Percentiles rank a stretch among this genome's conserved stretches.
Evolutionary conservation across 2,888 invertebrate species (phyloP).

Genomic region (Pomacea canaliculata): DNA sequence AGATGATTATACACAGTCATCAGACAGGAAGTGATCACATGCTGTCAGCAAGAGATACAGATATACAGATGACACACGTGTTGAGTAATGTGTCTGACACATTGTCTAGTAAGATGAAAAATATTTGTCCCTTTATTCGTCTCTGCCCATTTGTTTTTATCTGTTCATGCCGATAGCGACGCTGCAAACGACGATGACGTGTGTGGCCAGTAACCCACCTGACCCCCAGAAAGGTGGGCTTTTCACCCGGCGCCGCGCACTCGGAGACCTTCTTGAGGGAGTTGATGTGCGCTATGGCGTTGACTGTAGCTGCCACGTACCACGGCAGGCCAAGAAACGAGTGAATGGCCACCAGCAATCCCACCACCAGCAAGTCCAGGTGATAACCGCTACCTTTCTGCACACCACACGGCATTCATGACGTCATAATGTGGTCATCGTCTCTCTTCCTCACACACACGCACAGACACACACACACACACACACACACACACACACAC

Average conservation of each 20-base stretch:
- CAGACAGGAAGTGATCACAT: too few species aligned
- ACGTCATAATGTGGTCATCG: background rate
- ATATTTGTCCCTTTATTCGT: too few species aligned
- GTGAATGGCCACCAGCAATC: constrained; percentile 89
- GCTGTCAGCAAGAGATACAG: too few species aligned
- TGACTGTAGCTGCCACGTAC: constrained; percentile 91
- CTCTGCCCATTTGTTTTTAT: too few species aligned
- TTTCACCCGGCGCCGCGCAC: constrained; percentile 96
- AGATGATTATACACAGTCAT: too few species aligned
- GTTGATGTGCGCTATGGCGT: constrained; percentile 97
- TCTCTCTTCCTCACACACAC: background rate
- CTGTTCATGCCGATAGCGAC: too few species aligned
- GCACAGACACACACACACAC: background rate
- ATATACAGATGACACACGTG: too few species aligned
- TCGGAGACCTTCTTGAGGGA: constrained; percentile 95
- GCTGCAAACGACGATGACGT: background rate
- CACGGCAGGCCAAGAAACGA: constrained; percentile 88
- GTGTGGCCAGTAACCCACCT: constrained; percentile 76
- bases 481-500: constrained; percentile 1
- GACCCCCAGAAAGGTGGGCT: constrained; percentile 94
- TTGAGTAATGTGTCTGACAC: too few species aligned
- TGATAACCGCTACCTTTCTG: constrained; percentile 97
- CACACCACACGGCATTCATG: constrained; percentile 65
- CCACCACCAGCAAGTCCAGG: constrained; percentile 90
- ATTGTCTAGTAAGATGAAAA: too few species aligned